Base-by-base conservation (phyloP, 2,888 invertebrate genomes). In the Serrognathus titanus region DNA sequence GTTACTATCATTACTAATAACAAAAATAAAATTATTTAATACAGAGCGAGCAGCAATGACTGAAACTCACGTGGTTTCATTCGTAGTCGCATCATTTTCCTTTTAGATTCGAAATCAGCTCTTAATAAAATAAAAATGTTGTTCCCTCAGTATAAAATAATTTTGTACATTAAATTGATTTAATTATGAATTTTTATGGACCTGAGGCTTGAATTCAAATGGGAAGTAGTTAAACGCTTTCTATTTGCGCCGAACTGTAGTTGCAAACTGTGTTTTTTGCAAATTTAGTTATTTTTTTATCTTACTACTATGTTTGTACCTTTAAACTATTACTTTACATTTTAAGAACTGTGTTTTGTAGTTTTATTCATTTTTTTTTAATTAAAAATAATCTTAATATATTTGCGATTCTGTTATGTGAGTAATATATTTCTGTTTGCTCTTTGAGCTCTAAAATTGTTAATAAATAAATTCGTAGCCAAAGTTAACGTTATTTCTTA, bases 401-500 rank as follows among this genome's bases (percentile, higher is more conserved):
- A 48, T 51, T 56, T 56, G 45, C 51, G 40, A 41, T 45, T 46
- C 51, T 47, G 51, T 55, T 48, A 52, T 48, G 47, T 58, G 53
- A 58, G 51, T 58, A 58, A 58, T 58, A 58, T 58, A 58, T 58
- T 58, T 58, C 51, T 58, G 53, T 60, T 61, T 61, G 67, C 65
- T 65, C 63, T 55, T 48, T 50, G 66, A 66, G 63, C 67, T 58
- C 63, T 66, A 65, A 66, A 65, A 51, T 59, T 61, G 63, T 64
- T 57, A 60, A 47, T 54, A 60, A 57, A 51, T 52, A 31, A 31
- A 53, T 70, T 69, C 70, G 69, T 75, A 76, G 75, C 76, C 76
- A 77, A 77, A 77, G 76, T 77, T 75, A 74, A 69, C 66, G 64
- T 69, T 69, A 66, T 70, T 68, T 72, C 70, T 70, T 75, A 71